These are phyloP conservation scores for Guaruba guarouba DNA, from an alignment of 2,113 vertebrate species.

Conservation along the genomic window DNA sequence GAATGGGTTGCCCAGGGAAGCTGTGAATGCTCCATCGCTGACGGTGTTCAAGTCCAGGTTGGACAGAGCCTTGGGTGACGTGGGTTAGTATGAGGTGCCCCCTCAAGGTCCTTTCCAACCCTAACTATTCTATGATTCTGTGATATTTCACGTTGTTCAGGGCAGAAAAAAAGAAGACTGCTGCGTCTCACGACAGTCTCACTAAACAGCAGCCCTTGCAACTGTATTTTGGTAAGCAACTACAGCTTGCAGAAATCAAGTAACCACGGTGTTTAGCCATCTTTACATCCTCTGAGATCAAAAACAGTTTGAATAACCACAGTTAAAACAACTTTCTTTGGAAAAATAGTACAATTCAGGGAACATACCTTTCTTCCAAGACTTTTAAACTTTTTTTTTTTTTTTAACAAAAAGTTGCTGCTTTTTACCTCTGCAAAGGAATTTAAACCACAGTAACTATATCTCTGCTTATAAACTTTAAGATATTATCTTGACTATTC, in stretches of 20 bases:
- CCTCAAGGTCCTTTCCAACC: not conserved
- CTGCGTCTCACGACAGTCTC: not conserved
- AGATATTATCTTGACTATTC: slow-evolving; percentile 42
- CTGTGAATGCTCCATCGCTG: too few relatives aligned
- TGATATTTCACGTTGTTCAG: not conserved
- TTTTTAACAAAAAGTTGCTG: not conserved
- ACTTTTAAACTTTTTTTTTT: not conserved
- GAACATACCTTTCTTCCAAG: not conserved
- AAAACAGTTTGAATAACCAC: not conserved
- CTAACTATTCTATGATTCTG: not conserved
- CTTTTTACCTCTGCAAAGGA: not conserved
- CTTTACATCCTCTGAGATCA: not conserved
- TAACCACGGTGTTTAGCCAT: not conserved
- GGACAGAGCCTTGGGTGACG: not conserved
- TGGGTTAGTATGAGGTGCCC: not conserved
- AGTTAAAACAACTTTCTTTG: not conserved
- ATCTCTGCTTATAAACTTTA: not conserved
- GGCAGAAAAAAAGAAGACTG: not conserved
- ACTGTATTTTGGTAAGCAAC: not conserved
- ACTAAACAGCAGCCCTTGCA: not conserved
- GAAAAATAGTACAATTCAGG: not conserved
- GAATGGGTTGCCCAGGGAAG: too few relatives aligned
- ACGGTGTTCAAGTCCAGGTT: not conserved
- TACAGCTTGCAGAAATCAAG: slow-evolving; percentile 31
- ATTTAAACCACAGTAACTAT: not conserved